Percentiles rank a stretch among this genome's conserved stretches.
Conservation (phyloP, 1,140 invertebrate genomes). For the Ridgeia piscesae region DNA sequence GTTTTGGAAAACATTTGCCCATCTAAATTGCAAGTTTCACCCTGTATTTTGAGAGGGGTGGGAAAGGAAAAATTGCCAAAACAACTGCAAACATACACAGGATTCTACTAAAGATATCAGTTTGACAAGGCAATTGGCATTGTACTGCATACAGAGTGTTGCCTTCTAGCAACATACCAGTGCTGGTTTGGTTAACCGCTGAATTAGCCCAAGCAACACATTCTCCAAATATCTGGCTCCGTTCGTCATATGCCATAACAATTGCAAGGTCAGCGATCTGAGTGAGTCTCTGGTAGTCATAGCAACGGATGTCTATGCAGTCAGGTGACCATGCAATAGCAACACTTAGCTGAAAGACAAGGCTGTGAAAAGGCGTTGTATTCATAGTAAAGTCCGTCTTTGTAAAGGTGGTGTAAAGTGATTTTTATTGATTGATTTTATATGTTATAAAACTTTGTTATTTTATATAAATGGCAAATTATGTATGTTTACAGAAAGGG, state of each 20-base stretch:
- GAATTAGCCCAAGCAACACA: constrained; percentile 58
- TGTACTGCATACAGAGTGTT: background rate
- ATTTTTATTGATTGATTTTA: no score
- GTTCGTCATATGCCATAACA: constrained; percentile 60
- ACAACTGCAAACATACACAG: no score
- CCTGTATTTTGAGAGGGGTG: no score
- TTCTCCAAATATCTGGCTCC: constrained; percentile 57
- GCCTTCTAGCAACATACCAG: constrained; percentile 24
- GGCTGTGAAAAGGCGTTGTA: background rate
- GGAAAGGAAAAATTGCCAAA: no score
- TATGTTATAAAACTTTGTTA: no score
- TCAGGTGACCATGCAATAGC: constrained; percentile 58
- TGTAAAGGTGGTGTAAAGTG: background rate
- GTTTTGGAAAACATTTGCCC: no score
- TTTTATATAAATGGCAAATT: no score
- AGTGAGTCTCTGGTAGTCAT: constrained; percentile 53
- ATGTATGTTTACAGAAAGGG: no score
- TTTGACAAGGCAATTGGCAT: background rate
- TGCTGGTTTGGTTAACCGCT: constrained; percentile 29
- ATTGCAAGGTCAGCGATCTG: constrained; percentile 54
- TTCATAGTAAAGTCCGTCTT: background rate
- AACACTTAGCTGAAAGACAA: constrained; percentile 50
- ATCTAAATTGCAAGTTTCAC: no score
- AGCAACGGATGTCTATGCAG: constrained; percentile 57
- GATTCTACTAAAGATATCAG: no score